Evolutionary conservation across 1,140 invertebrate species (phyloP).

Genomic region (Pollicipes pollicipes): DNA sequence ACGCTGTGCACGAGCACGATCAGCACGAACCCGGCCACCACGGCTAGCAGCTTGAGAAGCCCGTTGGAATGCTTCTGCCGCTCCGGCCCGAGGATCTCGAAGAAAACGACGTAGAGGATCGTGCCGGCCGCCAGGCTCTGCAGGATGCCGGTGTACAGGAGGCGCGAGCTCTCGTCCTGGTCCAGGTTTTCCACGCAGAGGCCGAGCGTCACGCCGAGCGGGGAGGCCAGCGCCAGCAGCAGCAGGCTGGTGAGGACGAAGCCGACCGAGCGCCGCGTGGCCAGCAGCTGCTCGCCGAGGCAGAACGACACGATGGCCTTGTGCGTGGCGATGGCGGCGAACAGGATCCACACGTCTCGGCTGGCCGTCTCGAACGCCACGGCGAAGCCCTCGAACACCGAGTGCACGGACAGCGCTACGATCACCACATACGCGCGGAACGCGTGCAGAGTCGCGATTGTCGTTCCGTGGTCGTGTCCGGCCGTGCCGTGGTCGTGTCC

Average conservation of each 20-base stretch:
- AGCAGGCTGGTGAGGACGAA: slow-evolving; percentile 46
- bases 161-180: slow-evolving; percentile 27
- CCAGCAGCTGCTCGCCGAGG: slow-evolving; percentile 27
- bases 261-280: slow-evolving; percentile 22
- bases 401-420: slow-evolving; percentile 53
- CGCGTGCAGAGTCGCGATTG: slow-evolving; percentile 10
- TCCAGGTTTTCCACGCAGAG: slow-evolving; percentile 30
- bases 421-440: slow-evolving; percentile 25
- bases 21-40: slow-evolving; percentile 32
- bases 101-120: slow-evolving; percentile 43
- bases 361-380: slow-evolving; percentile 48
- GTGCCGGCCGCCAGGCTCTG: slow-evolving; percentile 37
- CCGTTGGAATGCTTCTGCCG: slow-evolving; percentile 42
- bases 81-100: slow-evolving; percentile 43
- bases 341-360: slow-evolving; percentile 44
- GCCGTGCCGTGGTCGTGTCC: neutral
- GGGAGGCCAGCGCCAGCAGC: slow-evolving; percentile 59
- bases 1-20: slow-evolving; percentile 17
- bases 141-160: slow-evolving; percentile 26
- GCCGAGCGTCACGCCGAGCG: slow-evolving; percentile 46
- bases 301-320: slow-evolving; percentile 50
- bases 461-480: neutral
- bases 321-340: slow-evolving; percentile 37
- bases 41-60: slow-evolving; percentile 41
- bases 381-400: slow-evolving; percentile 60